A percentile compares a stretch with the other conserved stretches of the same genome.
Evolutionary conservation across 2,797 vertebrate genomes (phyloP).

Genomic region (Semaprochilodus insignis): DNA sequence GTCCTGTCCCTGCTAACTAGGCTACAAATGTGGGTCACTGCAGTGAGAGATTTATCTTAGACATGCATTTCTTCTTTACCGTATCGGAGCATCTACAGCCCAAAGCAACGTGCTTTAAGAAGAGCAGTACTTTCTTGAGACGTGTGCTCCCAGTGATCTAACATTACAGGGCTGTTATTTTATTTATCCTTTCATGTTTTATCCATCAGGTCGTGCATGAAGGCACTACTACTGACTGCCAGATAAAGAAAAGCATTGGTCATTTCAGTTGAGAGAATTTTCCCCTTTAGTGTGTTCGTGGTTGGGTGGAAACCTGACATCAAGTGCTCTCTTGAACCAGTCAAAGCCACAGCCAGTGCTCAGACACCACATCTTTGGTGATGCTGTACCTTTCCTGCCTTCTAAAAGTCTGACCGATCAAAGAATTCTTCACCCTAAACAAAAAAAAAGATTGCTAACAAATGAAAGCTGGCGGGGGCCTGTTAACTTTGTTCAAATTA

Average conservation of each 20-base stretch:
- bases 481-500: neutral
- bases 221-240: too few relatives aligned
- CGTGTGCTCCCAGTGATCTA: neutral
- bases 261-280: too few relatives aligned
- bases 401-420: neutral
- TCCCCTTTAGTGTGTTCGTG: too few relatives aligned
- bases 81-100: neutral
- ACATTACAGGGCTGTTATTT: neutral
- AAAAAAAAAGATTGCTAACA: neutral
- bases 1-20: slow-evolving; percentile 1
- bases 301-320: too few relatives aligned
- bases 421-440: neutral
- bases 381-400: neutral
- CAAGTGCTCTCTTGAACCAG: neutral
- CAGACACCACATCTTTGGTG: neutral
- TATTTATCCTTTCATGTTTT: neutral
- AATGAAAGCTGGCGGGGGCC: neutral
- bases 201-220: too few relatives aligned
- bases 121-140: neutral
- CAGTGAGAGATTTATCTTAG: neutral
- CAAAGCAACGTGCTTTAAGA: neutral
- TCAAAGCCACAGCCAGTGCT: neutral
- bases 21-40: slow-evolving; percentile 11
- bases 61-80: neutral
- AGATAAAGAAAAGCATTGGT: too few relatives aligned